Evolutionary conservation across 2,113 vertebrate species (phyloP), one percentile per base, ranked within the genome.

Genomic region (Thoracochromis brauschi): DNA sequence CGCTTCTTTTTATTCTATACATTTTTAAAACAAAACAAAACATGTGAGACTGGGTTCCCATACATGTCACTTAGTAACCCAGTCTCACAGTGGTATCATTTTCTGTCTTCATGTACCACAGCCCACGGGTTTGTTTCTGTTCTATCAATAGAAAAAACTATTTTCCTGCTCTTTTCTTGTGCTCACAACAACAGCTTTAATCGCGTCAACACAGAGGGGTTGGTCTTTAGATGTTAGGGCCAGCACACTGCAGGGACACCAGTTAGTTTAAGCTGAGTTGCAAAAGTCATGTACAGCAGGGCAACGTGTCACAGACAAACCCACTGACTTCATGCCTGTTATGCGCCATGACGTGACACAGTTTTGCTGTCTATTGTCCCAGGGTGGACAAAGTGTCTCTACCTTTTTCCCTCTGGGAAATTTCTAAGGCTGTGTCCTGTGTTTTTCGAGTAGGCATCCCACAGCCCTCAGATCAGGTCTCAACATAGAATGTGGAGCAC

Each of bases 341-440:
- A 14, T 54, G 53, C 80, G 73, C 84, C 81, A 71, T 92, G 92
- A 90, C 82, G 80, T 78, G 81, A 54, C 58, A 78, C 35, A 19
- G 12, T 78, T 85, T 75, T 49, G 55, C 53, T 85, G 58, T 38
- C 85, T 84, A 94, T 94, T 95, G 95, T 95, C 81, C 84, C 63
- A 33, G 47, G 9, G 83, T 88, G 89, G 93, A 95, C 92, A 92
- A 92, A 88, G 73, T 91, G 91, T 91, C 90, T 91, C 87, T 92
- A 51, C 81, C 68, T 84, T 84, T 84, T 90, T 84, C 33, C 88
- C 51, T 11, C 33, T 68, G 16, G 83, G 21, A 53, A 80, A 8
- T 78, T 35, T 84, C 12, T 47, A 9, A 38, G 51, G 4, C 26
- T 19, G 54, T 31, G 75, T 84, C 89, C 91, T 87, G 82, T 87